Percentiles rank a stretch among this genome's conserved stretches.
These are phyloP conservation scores for Grammomys dolichurus DNA, from an alignment of 2,113 vertebrate species.

Conservation along the genomic window DNA sequence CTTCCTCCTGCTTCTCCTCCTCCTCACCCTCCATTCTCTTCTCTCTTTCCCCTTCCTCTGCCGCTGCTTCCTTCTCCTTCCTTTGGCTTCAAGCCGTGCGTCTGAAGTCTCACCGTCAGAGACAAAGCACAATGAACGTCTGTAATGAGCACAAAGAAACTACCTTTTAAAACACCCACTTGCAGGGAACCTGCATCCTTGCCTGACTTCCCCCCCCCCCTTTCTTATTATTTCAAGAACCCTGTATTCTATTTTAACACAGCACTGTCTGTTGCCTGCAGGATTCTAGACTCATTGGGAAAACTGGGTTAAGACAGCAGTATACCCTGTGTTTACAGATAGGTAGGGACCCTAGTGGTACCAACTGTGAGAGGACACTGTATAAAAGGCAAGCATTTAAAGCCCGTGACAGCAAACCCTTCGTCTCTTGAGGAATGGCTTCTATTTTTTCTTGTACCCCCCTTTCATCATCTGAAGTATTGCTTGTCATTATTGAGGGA, in stretches of 20 bases:
- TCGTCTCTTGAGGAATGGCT: not conserved
- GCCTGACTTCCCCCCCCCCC: constrained; percentile 37
- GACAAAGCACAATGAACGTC: constrained; percentile 74
- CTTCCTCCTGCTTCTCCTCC: not conserved
- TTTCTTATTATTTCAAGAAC: constrained; percentile 36
- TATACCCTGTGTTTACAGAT: constrained; percentile 33
- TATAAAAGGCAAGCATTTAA: constrained; percentile 24
- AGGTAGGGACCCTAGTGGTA: constrained; percentile 60
- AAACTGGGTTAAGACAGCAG: constrained; percentile 2
- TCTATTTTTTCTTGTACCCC: constrained; percentile 7
- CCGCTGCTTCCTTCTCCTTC: not conserved
- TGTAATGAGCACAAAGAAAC: constrained; percentile 75
- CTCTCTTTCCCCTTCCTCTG: not conserved
- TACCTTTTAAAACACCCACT: constrained; percentile 72
- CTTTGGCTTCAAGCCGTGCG: constrained; percentile 39
- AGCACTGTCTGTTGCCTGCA: constrained; percentile 1
- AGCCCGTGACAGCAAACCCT: not conserved
- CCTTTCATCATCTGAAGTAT: constrained; percentile 77
- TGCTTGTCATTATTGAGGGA: constrained; percentile 79
- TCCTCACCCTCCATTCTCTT: too few relatives aligned
- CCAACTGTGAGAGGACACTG: not conserved
- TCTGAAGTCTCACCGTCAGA: constrained; percentile 60
- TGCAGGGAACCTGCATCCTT: constrained; percentile 55
- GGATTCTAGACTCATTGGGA: not conserved
- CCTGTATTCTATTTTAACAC: not conserved